Conservation (phyloP, 2,888 invertebrate genomes). For the Phytoseiulus persimilis region DNA sequence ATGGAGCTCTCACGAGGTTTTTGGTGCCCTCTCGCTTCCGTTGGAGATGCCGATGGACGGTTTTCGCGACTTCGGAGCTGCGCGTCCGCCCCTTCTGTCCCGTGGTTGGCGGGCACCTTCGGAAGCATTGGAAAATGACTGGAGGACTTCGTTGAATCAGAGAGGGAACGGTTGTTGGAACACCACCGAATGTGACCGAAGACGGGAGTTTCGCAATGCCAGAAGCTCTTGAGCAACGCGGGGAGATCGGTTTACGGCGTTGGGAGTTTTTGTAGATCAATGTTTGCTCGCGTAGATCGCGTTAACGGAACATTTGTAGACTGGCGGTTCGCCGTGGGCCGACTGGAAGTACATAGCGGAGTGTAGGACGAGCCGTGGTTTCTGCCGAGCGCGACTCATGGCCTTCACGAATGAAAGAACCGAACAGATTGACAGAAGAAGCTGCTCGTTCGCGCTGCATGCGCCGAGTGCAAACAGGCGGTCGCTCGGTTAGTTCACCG, state of each 20-base stretch:
- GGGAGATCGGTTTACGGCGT: neutral
- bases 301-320: neutral
- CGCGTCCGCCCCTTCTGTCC: too few relatives aligned
- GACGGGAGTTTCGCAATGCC: neutral
- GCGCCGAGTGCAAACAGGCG: neutral
- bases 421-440: neutral
- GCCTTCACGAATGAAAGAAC: neutral
- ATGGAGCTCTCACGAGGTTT: too few relatives aligned
- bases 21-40: too few relatives aligned
- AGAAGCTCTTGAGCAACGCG: neutral
- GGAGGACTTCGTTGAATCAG: too few relatives aligned
- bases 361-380: neutral
- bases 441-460: neutral
- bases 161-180: too few relatives aligned
- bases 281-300: neutral
- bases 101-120: too few relatives aligned
- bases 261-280: neutral
- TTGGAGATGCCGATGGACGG: too few relatives aligned
- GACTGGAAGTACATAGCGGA: neutral
- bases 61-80: too few relatives aligned
- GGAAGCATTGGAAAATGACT: too few relatives aligned
- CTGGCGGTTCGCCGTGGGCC: neutral
- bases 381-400: neutral
- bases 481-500: neutral
- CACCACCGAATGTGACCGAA: too few relatives aligned